Evolutionary conservation across 2,888 invertebrate species (phyloP).

Genomic region (Camptogramma bilineatum): DNA sequence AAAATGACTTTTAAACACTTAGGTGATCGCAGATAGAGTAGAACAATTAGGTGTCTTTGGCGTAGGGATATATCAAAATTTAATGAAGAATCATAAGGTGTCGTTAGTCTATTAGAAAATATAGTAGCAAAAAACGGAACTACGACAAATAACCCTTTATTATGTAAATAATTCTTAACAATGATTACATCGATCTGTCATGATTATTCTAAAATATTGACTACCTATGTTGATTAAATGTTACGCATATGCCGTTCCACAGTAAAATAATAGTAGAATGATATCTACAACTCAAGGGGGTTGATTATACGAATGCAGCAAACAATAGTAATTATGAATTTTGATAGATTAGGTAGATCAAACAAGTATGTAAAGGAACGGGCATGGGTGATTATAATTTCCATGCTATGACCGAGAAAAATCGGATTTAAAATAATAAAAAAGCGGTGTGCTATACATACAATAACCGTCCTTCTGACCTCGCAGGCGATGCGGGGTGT

Average conservation of each 20-base stretch:
- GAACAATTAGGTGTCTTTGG: no score
- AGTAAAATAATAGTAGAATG: constrained; percentile 16
- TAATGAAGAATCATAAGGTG: no score
- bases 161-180: not conserved
- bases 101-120: no score
- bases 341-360: constrained; percentile 48
- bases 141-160: not conserved
- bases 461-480: constrained; percentile 92
- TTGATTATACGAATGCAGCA: constrained; percentile 47
- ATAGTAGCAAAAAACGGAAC: not conserved
- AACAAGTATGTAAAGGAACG: constrained; percentile 18
- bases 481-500: constrained; percentile 92
- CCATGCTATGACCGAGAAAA: constrained; percentile 35
- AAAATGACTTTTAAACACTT: no score
- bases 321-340: constrained; percentile 59
- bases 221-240: not conserved
- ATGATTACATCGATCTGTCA: constrained; percentile 1
- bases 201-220: constrained; percentile 3
- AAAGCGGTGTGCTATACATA: constrained; percentile 87
- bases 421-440: constrained; percentile 33
- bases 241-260: constrained; percentile 14
- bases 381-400: constrained; percentile 33
- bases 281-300: constrained; percentile 20
- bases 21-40: no score
- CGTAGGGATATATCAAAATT: no score